These are phyloP conservation scores for Elegia similella DNA, from an alignment of 2,888 invertebrate species.

Conservation along the genomic window DNA sequence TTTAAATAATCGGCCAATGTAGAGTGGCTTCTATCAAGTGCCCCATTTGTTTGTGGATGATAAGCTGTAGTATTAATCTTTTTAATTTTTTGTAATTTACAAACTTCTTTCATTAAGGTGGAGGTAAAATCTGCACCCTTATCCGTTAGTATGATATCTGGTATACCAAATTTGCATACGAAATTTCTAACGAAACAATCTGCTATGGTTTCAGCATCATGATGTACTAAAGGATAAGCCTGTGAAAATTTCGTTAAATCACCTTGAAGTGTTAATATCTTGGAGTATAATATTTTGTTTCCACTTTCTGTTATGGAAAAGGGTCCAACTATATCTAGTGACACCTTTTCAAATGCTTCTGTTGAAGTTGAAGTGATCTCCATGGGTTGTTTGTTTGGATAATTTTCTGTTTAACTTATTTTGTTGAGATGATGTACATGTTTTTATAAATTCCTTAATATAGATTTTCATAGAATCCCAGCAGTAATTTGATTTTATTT, in stretches of 20 bases:
- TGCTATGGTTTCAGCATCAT: constrained; percentile 41
- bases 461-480: constrained; percentile 42
- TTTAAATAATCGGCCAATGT: constrained; percentile 44
- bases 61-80: constrained; percentile 36
- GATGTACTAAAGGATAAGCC: constrained; percentile 33
- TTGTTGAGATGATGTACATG: constrained; percentile 37
- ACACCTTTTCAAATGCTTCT: constrained; percentile 37
- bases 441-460: constrained; percentile 36
- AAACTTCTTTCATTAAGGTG: constrained; percentile 38
- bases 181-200: constrained; percentile 31
- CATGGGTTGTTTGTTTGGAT: constrained; percentile 34
- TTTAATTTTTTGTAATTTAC: constrained; percentile 39
- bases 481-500: constrained; percentile 33
- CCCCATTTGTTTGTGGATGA: constrained; percentile 42
- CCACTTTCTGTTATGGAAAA: constrained; percentile 22
- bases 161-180: constrained; percentile 42
- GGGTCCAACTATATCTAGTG: constrained; percentile 39
- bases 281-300: too few relatives aligned
- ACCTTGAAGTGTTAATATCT: constrained; percentile 27
- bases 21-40: constrained; percentile 38
- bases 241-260: constrained; percentile 35
- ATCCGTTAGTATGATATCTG: constrained; percentile 44
- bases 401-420: constrained; percentile 22
- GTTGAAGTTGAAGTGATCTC: constrained; percentile 38
- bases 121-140: constrained; percentile 48